Conservation (phyloP, 1,140 invertebrate species). For the Caenorhabditis briggsae region DNA sequence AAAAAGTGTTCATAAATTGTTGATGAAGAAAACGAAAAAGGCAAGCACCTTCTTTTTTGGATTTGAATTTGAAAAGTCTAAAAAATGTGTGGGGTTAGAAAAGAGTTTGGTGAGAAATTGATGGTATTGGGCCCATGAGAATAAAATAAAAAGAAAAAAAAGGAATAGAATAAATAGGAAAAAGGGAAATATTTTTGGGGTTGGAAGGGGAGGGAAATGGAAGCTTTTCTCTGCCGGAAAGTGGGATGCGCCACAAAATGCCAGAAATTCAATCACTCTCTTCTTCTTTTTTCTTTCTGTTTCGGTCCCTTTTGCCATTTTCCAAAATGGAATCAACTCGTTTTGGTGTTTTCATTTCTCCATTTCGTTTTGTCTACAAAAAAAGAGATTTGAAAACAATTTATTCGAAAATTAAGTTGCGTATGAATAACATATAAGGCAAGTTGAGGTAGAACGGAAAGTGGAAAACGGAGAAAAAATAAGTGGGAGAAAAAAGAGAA, state of each 20-base stretch:
- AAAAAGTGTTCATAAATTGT: conserved; percentile 29
- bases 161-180: neutral
- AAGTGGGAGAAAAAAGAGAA: neutral
- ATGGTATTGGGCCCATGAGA: neutral
- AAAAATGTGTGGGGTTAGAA: neutral
- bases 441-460: conserved; percentile 42
- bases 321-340: conserved; percentile 32
- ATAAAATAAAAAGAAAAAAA: neutral
- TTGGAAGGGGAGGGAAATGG: conserved; percentile 3
- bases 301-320: conserved; percentile 32
- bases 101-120: neutral
- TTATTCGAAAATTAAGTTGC: conserved; percentile 37
- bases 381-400: neutral
- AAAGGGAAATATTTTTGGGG: no score
- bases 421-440: conserved; percentile 12
- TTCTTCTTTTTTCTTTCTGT: neutral
- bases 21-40: conserved; percentile 19
- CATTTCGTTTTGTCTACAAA: neutral
- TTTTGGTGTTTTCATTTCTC: conserved; percentile 30
- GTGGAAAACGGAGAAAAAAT: neutral
- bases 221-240: conserved; percentile 43
- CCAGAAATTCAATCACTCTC: conserved; percentile 49
- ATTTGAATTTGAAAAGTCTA: neutral
- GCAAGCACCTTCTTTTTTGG: neutral
- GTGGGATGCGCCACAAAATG: conserved; percentile 11